Percentiles rank a stretch among this genome's conserved stretches.
Evolutionary conservation across 2,888 invertebrate genomes (phyloP).

Genomic region (Cephonodes hylas): DNA sequence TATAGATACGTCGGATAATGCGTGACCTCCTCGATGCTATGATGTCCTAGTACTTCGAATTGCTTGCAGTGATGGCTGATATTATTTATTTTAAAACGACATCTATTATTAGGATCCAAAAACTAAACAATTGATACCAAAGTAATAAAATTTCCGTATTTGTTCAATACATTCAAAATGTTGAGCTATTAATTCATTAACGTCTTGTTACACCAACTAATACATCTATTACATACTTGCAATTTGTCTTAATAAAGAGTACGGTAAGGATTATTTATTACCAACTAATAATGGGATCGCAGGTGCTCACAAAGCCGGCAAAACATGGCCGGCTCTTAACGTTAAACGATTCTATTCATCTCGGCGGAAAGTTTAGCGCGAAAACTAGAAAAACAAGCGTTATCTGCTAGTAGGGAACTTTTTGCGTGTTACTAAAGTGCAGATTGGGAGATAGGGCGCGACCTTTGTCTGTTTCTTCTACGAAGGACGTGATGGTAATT

Average conservation of each 20-base stretch:
- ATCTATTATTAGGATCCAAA: too few relatives aligned
- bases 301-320: not conserved
- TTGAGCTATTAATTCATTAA: too few relatives aligned
- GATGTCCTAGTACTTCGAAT: conserved; percentile 1
- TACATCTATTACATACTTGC: too few relatives aligned
- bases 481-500: not conserved
- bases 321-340: not conserved
- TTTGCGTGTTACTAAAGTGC: not conserved
- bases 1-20: conserved; percentile 28
- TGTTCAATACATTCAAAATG: too few relatives aligned
- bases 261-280: not conserved
- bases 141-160: too few relatives aligned
- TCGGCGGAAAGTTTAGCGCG: conserved; percentile 30
- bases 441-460: not conserved
- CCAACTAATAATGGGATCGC: not conserved
- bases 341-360: conserved; percentile 37
- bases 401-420: not conserved
- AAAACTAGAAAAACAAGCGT: not conserved
- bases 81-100: not conserved
- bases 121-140: too few relatives aligned
- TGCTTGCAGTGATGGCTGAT: not conserved
- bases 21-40: conserved; percentile 14
- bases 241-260: not conserved
- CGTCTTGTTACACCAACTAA: too few relatives aligned
- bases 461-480: not conserved